phyloP scores from a whole-genome alignment of 1,140 invertebrate species.

The Aricia agestis region DNA sequence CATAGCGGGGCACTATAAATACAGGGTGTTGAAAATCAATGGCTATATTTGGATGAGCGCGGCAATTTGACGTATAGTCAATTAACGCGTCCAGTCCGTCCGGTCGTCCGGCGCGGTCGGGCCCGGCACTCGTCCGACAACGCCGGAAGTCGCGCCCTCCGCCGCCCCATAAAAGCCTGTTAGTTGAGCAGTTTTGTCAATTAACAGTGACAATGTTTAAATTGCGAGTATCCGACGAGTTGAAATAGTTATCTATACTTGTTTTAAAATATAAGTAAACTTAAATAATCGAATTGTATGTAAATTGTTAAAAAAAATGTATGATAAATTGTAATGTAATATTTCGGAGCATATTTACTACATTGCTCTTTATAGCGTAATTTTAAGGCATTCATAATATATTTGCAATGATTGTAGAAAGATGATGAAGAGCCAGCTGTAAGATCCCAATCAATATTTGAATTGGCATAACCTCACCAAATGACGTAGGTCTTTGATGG shows the following conservation, averaged over 20 bases:
- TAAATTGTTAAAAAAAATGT: too few relatives aligned
- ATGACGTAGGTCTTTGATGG: too few relatives aligned
- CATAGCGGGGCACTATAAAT: neutral
- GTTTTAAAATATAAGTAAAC: too few relatives aligned
- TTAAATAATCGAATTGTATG: too few relatives aligned
- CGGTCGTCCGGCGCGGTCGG: constrained; percentile 22
- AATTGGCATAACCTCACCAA: too few relatives aligned
- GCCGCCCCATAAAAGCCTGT: neutral
- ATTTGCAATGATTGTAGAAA: too few relatives aligned
- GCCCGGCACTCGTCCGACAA: constrained; percentile 26
- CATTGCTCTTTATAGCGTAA: too few relatives aligned
- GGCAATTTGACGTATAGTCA: constrained; percentile 32
- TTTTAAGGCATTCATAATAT: too few relatives aligned
- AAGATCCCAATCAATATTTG: too few relatives aligned
- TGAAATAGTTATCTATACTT: neutral
- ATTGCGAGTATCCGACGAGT: neutral
- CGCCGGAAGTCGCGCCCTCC: constrained; percentile 21
- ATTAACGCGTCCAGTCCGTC: constrained; percentile 24
- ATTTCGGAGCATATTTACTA: too few relatives aligned
- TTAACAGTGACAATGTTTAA: constrained; percentile 1
- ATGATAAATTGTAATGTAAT: too few relatives aligned
- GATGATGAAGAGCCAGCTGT: too few relatives aligned
- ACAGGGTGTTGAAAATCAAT: constrained; percentile 27
- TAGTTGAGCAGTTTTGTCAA: neutral
- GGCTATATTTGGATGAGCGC: constrained; percentile 30